Percentiles rank a stretch among this genome's conserved stretches.
Evolutionary conservation across 2,888 invertebrate species (phyloP).

Genomic region (Gymnosoma rotundatum): DNA sequence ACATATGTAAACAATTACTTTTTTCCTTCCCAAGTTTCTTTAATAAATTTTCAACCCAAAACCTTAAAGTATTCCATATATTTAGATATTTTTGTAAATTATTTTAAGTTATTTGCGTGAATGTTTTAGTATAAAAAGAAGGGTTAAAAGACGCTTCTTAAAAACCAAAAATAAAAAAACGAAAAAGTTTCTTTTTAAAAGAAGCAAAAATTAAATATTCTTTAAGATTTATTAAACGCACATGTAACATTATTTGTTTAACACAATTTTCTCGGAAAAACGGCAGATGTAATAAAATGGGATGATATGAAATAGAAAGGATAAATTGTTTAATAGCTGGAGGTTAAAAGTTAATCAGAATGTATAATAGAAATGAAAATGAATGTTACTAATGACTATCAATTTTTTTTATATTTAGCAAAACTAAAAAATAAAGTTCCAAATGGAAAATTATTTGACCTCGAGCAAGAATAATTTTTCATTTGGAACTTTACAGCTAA

Average conservation of each 20-base stretch:
- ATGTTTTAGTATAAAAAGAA: neutral
- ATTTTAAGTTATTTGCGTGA: constrained; percentile 38
- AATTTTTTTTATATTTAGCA: too few relatives aligned
- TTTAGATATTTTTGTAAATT: constrained; percentile 53
- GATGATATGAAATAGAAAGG: neutral
- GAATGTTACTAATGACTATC: too few relatives aligned
- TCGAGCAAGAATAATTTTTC: too few relatives aligned
- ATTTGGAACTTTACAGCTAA: too few relatives aligned
- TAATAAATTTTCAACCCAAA: constrained; percentile 30
- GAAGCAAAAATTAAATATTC: constrained; percentile 48
- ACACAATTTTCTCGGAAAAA: constrained; percentile 22
- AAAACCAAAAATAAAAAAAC: neutral
- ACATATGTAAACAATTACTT: neutral
- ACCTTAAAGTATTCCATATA: constrained; percentile 48
- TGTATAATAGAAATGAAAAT: neutral
- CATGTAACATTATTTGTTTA: constrained; percentile 42
- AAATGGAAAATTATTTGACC: too few relatives aligned
- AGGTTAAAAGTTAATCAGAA: constrained; percentile 45
- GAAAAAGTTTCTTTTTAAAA: constrained; percentile 26
- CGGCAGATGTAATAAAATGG: constrained; percentile 2
- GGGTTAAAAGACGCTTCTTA: neutral
- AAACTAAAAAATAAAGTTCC: too few relatives aligned
- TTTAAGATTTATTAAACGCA: constrained; percentile 45
- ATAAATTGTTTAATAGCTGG: constrained; percentile 49
- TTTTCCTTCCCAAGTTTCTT: neutral